These are phyloP conservation scores for Pristionchus japonicus DNA, from an alignment of 2,888 invertebrate species.

Conservation along the genomic window DNA sequence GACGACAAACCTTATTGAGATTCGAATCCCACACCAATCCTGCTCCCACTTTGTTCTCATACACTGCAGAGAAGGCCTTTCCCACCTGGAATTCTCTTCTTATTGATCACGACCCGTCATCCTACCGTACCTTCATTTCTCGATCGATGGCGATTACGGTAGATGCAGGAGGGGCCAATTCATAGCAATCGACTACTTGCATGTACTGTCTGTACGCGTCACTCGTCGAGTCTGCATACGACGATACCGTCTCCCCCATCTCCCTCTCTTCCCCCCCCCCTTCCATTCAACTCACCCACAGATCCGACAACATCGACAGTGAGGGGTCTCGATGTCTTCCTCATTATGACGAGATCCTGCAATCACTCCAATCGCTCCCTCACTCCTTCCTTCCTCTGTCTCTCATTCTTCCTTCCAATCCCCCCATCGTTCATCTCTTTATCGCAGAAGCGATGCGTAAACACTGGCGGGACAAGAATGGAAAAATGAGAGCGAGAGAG, in stretches of 20 bases:
- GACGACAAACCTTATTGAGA: constrained; percentile 37
- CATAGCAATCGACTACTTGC: constrained; percentile 62
- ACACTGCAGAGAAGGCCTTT: constrained; percentile 56
- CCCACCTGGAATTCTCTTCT: constrained; percentile 45
- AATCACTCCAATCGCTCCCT: neutral
- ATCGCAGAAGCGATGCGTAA: neutral
- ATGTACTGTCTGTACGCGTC: constrained; percentile 67
- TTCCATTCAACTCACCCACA: constrained; percentile 54
- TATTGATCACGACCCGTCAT: neutral
- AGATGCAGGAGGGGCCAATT: constrained; percentile 56
- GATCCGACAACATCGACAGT: constrained; percentile 64
- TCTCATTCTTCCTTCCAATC: too few relatives aligned
- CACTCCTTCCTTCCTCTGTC: neutral
- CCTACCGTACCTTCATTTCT: constrained; percentile 47
- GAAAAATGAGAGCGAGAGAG: too few relatives aligned
- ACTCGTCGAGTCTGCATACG: constrained; percentile 57
- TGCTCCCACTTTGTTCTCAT: constrained; percentile 55
- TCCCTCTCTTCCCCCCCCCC: neutral
- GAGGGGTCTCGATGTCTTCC: constrained; percentile 65
- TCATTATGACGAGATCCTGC: constrained; percentile 61
- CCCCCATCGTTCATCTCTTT: neutral
- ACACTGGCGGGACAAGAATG: neutral
- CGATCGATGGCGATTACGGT: constrained; percentile 57
- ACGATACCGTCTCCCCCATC: too few relatives aligned
- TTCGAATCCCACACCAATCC: constrained; percentile 59